Base-by-base conservation (phyloP, 2,888 invertebrate species). In the Rhamnusium bicolor region DNA sequence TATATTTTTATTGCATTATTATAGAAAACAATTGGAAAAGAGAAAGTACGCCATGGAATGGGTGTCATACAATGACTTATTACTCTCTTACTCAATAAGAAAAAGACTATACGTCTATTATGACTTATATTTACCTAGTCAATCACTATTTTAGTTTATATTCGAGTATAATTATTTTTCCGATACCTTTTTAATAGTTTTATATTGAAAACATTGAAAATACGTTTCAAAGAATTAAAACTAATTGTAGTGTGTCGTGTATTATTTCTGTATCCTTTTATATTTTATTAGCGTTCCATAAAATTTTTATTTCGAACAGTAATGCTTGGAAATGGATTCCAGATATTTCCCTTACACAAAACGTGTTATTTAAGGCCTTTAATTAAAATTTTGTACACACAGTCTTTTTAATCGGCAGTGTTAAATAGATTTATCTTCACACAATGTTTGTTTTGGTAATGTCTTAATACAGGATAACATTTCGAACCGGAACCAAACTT, bases 371-470 rank as follows among this genome's bases (percentile, higher is more conserved):
- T 49, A 19, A 12, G 19, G 12, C 7, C 46, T 32, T 53, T 40
- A 62, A 32, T 65, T 27, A 32, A 18, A 53, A 49, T 53, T 16
- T 27, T 47, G 19, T 53, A 29, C 29, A 65, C 49, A 29, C 21
- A 18, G n/a, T 21, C 49, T 12, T 29, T 63, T 49, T 63, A 27
- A 49, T 47, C 62, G 16, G 12, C 16, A 10, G 29, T 12, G 24
- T 54, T 53, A 65, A 53, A 65, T 65, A 65, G 65, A 18, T 53
- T 65, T 32, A 32, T 53, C 53, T 54, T 5, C 16, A 53, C 4
- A 4, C 32, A 27, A n/a, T 51, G 65, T 65, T 65, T 65, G 53
- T 65, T 65, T 65, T 65, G 53, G 32, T 29, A 51, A 65, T 54
- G 65, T 18, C 65, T 65, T 65, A 65, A 54, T 53, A 10, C 53